phyloP scores from a whole-genome alignment of 2,797 vertebrate species.

The Chloroceryle amazona region DNA sequence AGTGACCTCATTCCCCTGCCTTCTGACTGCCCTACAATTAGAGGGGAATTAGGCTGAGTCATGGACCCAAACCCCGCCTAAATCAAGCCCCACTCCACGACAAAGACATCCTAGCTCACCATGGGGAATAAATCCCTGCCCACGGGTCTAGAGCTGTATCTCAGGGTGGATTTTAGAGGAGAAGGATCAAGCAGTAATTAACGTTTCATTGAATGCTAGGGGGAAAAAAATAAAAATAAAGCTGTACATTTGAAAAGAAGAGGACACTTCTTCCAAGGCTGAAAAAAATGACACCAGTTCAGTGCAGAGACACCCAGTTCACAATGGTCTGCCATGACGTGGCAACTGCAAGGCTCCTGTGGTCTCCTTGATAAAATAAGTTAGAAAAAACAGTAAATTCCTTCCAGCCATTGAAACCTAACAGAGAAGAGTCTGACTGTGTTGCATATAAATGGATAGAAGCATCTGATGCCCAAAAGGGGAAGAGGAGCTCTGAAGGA shows the following conservation, averaged over 20 bases:
- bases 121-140: background rate
- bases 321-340: background rate
- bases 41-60: background rate
- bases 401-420: background rate
- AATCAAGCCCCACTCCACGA: background rate
- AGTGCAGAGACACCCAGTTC: fast-evolving
- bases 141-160: fast-evolving
- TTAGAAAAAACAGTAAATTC: background rate
- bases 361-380: fast-evolving
- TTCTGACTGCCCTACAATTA: background rate
- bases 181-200: background rate
- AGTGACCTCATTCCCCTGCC: background rate
- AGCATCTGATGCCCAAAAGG: background rate
- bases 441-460: fast-evolving
- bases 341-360: fast-evolving
- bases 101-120: background rate
- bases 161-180: fast-evolving
- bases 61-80: background rate
- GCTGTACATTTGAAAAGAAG: fast-evolving
- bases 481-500: background rate
- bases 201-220: fast-evolving
- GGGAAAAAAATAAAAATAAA: background rate
- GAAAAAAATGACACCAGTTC: background rate
- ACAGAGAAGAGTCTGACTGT: background rate
- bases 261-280: background rate